These are phyloP conservation scores for Anser cygnoides DNA, from an alignment of 2,113 vertebrate species.

Conservation along the genomic window DNA sequence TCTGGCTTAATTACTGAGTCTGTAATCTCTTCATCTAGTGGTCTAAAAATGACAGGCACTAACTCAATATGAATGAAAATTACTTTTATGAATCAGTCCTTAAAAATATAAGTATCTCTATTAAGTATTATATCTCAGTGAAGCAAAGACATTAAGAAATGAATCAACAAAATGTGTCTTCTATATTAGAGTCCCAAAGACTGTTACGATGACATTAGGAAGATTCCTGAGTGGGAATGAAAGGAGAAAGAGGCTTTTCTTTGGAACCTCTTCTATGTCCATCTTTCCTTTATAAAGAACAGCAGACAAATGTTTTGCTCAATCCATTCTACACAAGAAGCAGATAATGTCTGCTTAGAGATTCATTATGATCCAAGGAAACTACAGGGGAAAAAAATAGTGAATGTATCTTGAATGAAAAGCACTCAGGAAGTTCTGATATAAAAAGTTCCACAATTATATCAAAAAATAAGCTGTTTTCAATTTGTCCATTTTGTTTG, in stretches of 20 bases:
- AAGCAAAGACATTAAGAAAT: not conserved
- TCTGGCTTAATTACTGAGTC: not conserved
- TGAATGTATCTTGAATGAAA: not conserved
- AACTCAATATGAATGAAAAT: not conserved
- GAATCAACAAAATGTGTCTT: not conserved
- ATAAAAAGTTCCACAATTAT: not conserved
- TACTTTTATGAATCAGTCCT: not conserved
- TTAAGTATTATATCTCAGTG: not conserved
- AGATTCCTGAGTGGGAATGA: not conserved
- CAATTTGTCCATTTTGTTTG: not conserved
- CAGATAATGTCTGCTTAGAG: not conserved
- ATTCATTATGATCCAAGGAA: not conserved
- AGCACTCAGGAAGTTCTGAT: not conserved
- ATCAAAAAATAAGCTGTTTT: not conserved
- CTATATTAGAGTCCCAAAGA: not conserved
- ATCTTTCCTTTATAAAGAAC: not conserved
- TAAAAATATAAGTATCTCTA: not conserved
- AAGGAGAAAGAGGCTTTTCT: not conserved
- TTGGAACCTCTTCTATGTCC: not conserved
- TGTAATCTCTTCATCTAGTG: not conserved
- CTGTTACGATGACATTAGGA: not conserved
- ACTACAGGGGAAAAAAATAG: not conserved
- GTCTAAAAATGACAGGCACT: not conserved
- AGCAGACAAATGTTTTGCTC: not conserved
- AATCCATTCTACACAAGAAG: not conserved